Percentiles rank a stretch among this genome's conserved stretches.
These are phyloP conservation scores for Antennarius striatus DNA, from an alignment of 2,113 vertebrate genomes.

Conservation along the genomic window DNA sequence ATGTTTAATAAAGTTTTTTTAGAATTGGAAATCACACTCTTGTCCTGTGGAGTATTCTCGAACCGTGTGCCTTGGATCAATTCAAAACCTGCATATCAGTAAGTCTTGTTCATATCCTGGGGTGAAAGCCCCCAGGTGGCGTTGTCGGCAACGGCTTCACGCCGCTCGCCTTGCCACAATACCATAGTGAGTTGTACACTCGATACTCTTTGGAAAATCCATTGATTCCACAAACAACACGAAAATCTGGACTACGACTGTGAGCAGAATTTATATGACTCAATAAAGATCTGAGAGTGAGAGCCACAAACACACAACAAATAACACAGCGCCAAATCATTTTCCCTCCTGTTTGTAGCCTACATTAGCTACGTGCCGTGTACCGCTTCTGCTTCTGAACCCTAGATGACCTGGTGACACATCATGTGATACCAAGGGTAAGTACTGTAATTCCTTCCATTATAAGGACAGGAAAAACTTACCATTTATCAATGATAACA, in stretches of 20 bases:
- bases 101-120: too few relatives aligned
- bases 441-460: not conserved
- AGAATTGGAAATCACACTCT: too few relatives aligned
- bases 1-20: too few relatives aligned
- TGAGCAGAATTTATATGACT: constrained; percentile 18
- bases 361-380: not conserved
- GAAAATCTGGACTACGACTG: constrained; percentile 15
- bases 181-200: constrained; percentile 30
- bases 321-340: constrained; percentile 31
- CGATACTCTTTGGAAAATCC: constrained; percentile 18
- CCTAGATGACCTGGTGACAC: not conserved
- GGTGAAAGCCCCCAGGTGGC: too few relatives aligned
- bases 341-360: not conserved
- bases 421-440: constrained; percentile 1
- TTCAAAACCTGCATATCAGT: too few relatives aligned
- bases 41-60: too few relatives aligned
- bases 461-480: not conserved
- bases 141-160: too few relatives aligned
- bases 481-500: not conserved
- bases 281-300: constrained; percentile 2
- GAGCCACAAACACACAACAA: constrained; percentile 8
- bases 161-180: too few relatives aligned
- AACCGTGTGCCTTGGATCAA: too few relatives aligned
- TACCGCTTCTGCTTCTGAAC: too few relatives aligned
- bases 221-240: constrained; percentile 22